Base-by-base conservation (phyloP, 2,113 vertebrate genomes). In the Cavia porcellus region DNA sequence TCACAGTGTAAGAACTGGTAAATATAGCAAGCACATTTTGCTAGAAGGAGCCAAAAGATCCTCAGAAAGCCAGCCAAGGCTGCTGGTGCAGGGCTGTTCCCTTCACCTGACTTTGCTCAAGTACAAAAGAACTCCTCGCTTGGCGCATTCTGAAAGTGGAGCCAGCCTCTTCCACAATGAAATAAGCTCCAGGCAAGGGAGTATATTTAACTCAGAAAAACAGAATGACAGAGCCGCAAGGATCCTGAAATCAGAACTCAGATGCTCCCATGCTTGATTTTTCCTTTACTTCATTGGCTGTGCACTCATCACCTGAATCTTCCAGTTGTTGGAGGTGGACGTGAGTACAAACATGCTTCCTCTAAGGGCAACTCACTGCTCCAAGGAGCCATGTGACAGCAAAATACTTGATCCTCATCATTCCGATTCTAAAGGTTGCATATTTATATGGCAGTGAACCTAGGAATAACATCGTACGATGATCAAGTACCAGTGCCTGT, bases 21-120 rank as follows among this genome's bases (percentile, higher is more conserved):
- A 97, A 90, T 61, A 95, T 1, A 89, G 77, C 96, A 68, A 8
- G n/a, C 32, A 84, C 47, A 77, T 72, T 20, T 50, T 90, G 72
- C 45, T 66, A 64, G 57, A 35, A 59, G 38, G 57, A 57, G 52
- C 52, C 84, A 89, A n/a, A 85, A 77, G 22, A 25, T 84, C 85
- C 70, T 86, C 42, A 72, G 62, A 64, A 45, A 66, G 55, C 32
- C 38, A 85, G 83, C 32, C 45, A 85, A 57, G 38, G 42, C 30
- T 25, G 13, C n/a, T 70, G 22, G 17, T 57, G 14, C 0, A 1
- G 10, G 35, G 66, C n/a, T 1, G 1, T 5, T 38, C 47, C n/a
- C 89, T 42, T 55, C 22, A 52, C 68, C 89, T 89, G 86, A 52
- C 47, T 87, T 79, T n/a, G 45, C 62, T 86, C 77, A 14, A 93